Conservation (phyloP, 2,113 vertebrate genomes). For the Butorides virescens region DNA sequence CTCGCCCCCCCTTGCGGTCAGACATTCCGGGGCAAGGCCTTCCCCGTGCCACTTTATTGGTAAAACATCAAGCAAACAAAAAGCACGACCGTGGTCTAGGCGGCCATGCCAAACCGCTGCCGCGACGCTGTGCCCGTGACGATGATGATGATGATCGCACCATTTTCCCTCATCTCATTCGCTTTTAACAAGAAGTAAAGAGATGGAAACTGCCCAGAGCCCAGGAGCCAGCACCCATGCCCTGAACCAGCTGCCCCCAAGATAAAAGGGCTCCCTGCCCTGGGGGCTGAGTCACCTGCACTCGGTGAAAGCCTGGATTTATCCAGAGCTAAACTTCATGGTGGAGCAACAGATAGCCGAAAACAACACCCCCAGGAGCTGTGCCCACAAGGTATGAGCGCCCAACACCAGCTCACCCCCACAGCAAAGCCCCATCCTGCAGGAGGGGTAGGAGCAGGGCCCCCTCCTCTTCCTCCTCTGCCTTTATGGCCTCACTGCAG, state of each 20-base stretch:
- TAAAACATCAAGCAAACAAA: background rate
- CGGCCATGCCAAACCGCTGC: background rate
- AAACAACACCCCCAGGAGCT: background rate
- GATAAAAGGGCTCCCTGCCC: slow-evolving; percentile 43
- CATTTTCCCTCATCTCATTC: background rate
- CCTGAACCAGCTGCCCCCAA: background rate
- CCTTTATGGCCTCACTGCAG: background rate
- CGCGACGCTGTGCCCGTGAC: too few species aligned
- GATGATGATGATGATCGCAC: too few species aligned
- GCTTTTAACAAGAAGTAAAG: slow-evolving; percentile 31
- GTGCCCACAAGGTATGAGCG: background rate
- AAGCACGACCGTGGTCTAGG: background rate
- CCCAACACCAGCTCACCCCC: background rate
- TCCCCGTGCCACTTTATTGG: background rate
- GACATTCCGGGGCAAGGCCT: background rate
- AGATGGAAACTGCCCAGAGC: slow-evolving; percentile 23
- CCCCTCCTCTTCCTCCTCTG: background rate
- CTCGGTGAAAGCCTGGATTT: slow-evolving; percentile 29
- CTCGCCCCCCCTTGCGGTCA: background rate
- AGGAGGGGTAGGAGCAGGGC: background rate
- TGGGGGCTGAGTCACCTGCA: slow-evolving; percentile 36
- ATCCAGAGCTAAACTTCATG: slow-evolving; percentile 1
- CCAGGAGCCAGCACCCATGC: slow-evolving; percentile 19
- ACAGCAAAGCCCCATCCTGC: background rate
- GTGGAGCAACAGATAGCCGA: background rate